Percentiles rank a stretch among this genome's conserved stretches.
Evolutionary conservation across 2,888 invertebrate species (phyloP).

Genomic region (Halictus quadricinctus): DNA sequence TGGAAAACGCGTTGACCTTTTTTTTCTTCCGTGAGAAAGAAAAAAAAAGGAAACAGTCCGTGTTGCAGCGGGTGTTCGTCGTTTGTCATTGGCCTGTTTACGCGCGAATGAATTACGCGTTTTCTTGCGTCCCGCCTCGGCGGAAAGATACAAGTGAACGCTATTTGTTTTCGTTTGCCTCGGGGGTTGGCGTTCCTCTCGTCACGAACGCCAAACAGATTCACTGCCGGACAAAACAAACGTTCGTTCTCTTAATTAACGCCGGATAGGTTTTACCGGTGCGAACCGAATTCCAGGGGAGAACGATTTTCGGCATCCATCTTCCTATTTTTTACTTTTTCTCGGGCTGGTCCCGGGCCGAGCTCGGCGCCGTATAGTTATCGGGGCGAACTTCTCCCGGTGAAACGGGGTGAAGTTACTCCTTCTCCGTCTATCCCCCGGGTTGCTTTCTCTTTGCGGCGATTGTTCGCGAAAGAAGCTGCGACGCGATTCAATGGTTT

Average conservation of each 20-base stretch:
- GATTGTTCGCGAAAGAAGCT: not conserved
- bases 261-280: not conserved
- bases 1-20: conserved; percentile 38
- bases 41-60: not conserved
- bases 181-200: not conserved
- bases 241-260: conserved; percentile 46
- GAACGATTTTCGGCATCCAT: conserved; percentile 8
- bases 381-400: not conserved
- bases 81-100: conserved; percentile 76
- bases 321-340: not conserved
- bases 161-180: conserved; percentile 47
- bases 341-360: not conserved
- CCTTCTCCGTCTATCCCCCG: not conserved
- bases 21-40: not conserved
- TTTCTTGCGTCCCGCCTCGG: conserved; percentile 44
- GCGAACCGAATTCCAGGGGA: not conserved
- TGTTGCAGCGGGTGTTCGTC: conserved; percentile 62
- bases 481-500: conserved; percentile 26
- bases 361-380: not conserved
- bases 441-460: not conserved
- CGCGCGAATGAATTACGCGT: conserved; percentile 63
- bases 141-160: conserved; percentile 16
- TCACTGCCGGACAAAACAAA: not conserved
- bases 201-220: conserved; percentile 49
- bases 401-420: not conserved